phyloP scores from a whole-genome alignment of 2,888 invertebrate genomes.

The Pachymerium ferrugineum region DNA sequence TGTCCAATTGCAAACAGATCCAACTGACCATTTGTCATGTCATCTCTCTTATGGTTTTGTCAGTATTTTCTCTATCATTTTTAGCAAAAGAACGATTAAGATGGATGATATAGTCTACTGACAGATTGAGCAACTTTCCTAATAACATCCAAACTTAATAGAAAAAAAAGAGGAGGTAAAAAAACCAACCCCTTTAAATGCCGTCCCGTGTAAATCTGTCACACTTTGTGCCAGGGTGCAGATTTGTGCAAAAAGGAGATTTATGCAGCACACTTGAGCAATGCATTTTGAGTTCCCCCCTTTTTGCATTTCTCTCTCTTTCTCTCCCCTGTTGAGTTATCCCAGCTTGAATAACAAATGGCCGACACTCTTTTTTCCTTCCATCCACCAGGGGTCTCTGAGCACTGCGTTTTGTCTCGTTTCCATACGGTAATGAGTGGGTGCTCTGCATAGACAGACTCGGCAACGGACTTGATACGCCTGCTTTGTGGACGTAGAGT shows the following conservation, averaged over 20 bases:
- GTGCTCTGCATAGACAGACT: slow-evolving; percentile 20
- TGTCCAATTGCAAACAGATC: slow-evolving; percentile 18
- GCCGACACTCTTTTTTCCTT: slow-evolving; percentile 16
- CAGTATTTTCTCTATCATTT: slow-evolving; percentile 17
- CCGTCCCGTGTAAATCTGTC: slow-evolving; percentile 14
- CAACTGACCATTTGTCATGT: slow-evolving; percentile 21
- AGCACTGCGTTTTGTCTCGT: slow-evolving; percentile 18
- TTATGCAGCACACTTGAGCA: slow-evolving; percentile 19
- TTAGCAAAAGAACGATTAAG: slow-evolving; percentile 18
- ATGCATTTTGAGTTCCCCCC: slow-evolving; percentile 4
- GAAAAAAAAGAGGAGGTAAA: too few species aligned
- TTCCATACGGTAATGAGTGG: slow-evolving; percentile 23
- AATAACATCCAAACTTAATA: slow-evolving; percentile 9
- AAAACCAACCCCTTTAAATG: neutral
- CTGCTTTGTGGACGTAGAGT: slow-evolving; percentile 9
- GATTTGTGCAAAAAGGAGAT: slow-evolving; percentile 3
- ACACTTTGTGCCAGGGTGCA: slow-evolving; percentile 10
- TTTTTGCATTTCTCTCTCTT: slow-evolving; percentile 7
- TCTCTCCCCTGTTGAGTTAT: neutral
- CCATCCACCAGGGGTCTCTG: neutral
- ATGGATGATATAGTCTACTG: slow-evolving; percentile 6
- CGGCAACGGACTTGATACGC: slow-evolving; percentile 12
- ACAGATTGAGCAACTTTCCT: slow-evolving; percentile 18
- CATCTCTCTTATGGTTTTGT: slow-evolving; percentile 17
- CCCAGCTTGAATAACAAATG: slow-evolving; percentile 27